Evolutionary conservation across 2,888 invertebrate species (phyloP), one percentile per base, ranked within the genome.

Genomic region (Yponomeuta malinellus): DNA sequence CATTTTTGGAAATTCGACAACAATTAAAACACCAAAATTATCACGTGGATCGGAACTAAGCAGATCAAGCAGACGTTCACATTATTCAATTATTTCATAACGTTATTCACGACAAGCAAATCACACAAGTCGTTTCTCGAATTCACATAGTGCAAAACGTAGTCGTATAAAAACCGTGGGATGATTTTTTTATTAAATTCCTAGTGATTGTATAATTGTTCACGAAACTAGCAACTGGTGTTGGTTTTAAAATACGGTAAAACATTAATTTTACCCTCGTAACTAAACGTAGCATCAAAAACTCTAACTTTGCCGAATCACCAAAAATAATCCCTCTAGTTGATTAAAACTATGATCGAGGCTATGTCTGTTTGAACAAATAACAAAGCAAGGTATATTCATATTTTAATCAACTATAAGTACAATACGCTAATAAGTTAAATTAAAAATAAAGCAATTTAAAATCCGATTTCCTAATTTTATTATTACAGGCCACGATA

Each of bases 1-100:
- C 52, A 59, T 76, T 80, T 83, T 86, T 86, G 88, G 88, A 81
- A 88, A 90, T 88, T 90, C 90, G 90, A 88, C 90, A 88, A 88
- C 89, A 87, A 85, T 78, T 75, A 81, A 77, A 83, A 71, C 63
- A 72, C 74, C 78, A 76, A 77, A 76, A 76, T 76, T 77, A 79
- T 74, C 77, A 77, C 77, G 76, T 43, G 43, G 43, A 43, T 43
- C 43, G 43, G 43, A 43, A 43, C 43, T 43, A 8, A 43, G 8
- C 43, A 43, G 43, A 43, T 43, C 43, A 8, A 43, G 43, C 43
- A 8, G 6, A 43, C 43, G 43, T 43, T 43, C 43, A 43, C 43
- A 43, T 8, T 43, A 43, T 43, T 43, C 43, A 43, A 43, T 43
- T 43, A 6, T 43, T 43, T 43, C 43, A 43, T 37, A 37, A 37